Base-by-base conservation (phyloP, 2,797 vertebrate species). In the Poecilia velifera region DNA sequence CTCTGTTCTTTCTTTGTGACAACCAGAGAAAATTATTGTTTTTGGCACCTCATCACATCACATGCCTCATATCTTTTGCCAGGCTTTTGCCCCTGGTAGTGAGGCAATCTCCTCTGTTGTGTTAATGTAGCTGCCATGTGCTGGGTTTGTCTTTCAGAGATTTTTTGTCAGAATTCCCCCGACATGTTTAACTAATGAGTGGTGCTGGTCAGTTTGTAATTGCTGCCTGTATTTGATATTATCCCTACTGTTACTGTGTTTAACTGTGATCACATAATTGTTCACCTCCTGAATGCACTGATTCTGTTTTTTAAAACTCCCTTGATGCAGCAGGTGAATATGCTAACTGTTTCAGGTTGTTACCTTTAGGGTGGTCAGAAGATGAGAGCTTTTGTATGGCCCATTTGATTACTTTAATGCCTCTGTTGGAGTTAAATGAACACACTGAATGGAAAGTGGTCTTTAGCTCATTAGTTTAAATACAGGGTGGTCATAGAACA, bases 61-160 rank as follows among this genome's bases (percentile, higher is more conserved):
- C 45, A 80, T 45, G 71, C 68, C 66, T 87, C 43, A 43, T 84
- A 76, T 86, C 45, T 84, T 78, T 84, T 80, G 83, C 85, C 66
- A 70, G 41, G 66, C 66, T 45, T 45, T 70, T 70, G 8, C 84
- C 80, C 87, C 12, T 75, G 74, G 80, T 84, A 39, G 80, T 36
- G 49, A 85, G 57, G 68, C 83, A 83, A 86, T 88, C 86, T 90
- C 83, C 81, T 76, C 72, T 70, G 76, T 86, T 70, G 6, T 70
- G 14, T 45, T 70, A 70, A 70, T 45, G 66, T 43, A 25, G 39
- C 66, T 70, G 66, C 66, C 25, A 43, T 70, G 22, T 70, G 66
- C 7, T 43, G 8, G 39, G 39, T n/a, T 68, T 25, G 64, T 68
- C 39, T 68, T 68, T 68, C 36, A 43, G 64, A 41, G 64, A 68